Conservation (phyloP, 2,797 vertebrate species). For the Sorex maritimensis region DNA sequence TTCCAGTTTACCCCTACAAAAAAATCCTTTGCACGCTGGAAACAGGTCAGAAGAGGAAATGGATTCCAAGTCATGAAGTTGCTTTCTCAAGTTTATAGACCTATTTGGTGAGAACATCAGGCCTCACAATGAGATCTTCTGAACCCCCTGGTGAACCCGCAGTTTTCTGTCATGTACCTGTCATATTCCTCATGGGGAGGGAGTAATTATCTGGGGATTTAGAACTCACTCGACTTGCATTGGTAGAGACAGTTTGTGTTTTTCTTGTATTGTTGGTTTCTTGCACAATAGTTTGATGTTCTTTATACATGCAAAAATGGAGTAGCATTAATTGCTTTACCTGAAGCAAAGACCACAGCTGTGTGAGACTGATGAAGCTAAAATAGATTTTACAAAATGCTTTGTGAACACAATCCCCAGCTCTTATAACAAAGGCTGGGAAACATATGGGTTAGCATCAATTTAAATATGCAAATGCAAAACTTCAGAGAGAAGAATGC, state of each 20-base stretch:
- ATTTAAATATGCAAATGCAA: constrained; percentile 26
- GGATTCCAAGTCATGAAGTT: not conserved
- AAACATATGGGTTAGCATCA: not conserved
- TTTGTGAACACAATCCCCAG: constrained; percentile 10
- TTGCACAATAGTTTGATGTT: constrained; percentile 19
- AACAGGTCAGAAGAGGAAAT: not conserved
- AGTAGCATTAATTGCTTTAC: constrained; percentile 11
- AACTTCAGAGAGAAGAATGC: not conserved
- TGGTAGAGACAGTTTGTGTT: not conserved
- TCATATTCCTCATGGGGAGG: not conserved
- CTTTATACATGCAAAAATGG: not conserved
- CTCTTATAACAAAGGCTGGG: not conserved
- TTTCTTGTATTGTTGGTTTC: not conserved
- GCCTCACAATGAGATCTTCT: not conserved
- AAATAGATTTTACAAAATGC: constrained; percentile 31
- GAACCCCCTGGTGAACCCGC: not conserved
- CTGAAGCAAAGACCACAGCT: constrained; percentile 52
- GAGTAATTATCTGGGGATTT: not conserved
- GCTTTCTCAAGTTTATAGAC: constrained; percentile 19
- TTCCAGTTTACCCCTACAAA: not conserved
- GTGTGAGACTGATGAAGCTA: not conserved
- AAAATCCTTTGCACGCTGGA: not conserved
- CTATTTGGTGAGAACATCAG: not conserved
- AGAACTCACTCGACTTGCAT: not conserved
- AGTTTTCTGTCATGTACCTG: not conserved